Evolutionary conservation across 2,888 invertebrate species (phyloP), one percentile per base, ranked within the genome.

Genomic region (Epirrhoe alternata): DNA sequence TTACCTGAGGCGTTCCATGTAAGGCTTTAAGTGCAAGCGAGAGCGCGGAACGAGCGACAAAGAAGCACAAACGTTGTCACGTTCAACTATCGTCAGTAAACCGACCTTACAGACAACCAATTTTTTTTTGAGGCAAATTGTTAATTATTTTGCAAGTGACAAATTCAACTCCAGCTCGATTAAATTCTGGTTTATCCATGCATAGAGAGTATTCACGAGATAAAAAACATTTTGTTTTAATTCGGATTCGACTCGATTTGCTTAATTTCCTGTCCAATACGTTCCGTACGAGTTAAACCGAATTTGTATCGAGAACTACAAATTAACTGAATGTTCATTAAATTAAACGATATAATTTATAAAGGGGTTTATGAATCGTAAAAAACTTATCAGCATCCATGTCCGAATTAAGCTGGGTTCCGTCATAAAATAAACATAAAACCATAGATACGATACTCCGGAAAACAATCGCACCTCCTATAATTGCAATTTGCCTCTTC

Each of bases 331-430:
- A 54, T 61, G 53, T 61, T 14, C 47, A 61, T 54, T 61, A 47
- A 54, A 54, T 61, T 54, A 54, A 47, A 33, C 47, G 10, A 12
- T 49, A 49, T 49, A 47, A 61, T 54, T 54, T 49, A 56, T 51
- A 56, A 62, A 62, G 56, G 50, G 51, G 56, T 62, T 62, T 56
- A 62, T 62, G 62, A 62, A 51, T 62, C 50, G 42, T 56, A 56
- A 62, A 62, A 62, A 62, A 62, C 62, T 62, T 62, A 62, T 62
- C 62, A 56, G 56, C 51, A 31, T 35, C 55, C 54, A 61, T 45
- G 56, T 62, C 56, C 31, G 42, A 62, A 62, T 62, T 51, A 51
- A 56, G 30, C 51, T 50, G 24, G 30, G 35, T 30, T 49, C 30
- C 17, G 54, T 14, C 61, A 54, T 51, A 10, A 51, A 50, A 58